Conservation (phyloP, 2,888 invertebrate genomes). For the Eupithecia inturbata region DNA sequence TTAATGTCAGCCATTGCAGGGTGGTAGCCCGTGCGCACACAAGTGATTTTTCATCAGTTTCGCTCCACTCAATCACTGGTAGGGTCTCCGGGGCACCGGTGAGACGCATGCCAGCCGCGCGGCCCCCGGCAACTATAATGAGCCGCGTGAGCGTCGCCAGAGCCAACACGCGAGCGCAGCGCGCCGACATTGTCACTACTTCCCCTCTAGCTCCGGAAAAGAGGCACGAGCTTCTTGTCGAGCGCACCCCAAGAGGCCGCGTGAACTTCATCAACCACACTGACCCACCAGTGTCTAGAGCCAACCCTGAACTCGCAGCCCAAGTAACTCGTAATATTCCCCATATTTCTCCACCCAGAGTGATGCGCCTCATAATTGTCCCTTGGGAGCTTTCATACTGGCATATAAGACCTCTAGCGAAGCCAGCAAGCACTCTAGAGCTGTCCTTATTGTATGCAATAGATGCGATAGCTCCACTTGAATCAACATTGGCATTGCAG, state of each 20-base stretch:
- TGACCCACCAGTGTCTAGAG: conserved; percentile 96
- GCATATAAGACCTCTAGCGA: conserved; percentile 91
- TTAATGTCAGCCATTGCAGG: conserved; percentile 93
- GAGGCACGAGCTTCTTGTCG: conserved; percentile 95
- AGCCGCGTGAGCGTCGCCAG: conserved; percentile 97
- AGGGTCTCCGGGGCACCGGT: conserved; percentile 90
- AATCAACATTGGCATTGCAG: conserved; percentile 86
- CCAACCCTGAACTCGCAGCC: conserved; percentile 76
- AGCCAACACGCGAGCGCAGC: conserved; percentile 88
- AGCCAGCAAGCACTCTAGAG: conserved; percentile 90
- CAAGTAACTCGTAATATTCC: conserved; percentile 76
- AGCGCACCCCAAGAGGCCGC: conserved; percentile 93
- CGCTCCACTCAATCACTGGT: conserved; percentile 95
- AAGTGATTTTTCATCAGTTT: conserved; percentile 89
- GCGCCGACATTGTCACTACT: conserved; percentile 78
- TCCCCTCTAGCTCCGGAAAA: conserved; percentile 99
- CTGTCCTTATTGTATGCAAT: conserved; percentile 95
- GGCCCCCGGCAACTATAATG: conserved; percentile 76
- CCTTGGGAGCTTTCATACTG: conserved; percentile 94
- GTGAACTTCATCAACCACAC: conserved; percentile 97
- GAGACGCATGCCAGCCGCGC: conserved; percentile 83
- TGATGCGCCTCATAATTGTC: conserved; percentile 71
- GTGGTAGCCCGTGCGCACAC: conserved; percentile 94
- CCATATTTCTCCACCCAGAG: conserved; percentile 79
- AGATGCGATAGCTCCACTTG: conserved; percentile 90